These are phyloP conservation scores for Polypterus senegalus DNA, from an alignment of 2,113 vertebrate genomes.

Conservation along the genomic window DNA sequence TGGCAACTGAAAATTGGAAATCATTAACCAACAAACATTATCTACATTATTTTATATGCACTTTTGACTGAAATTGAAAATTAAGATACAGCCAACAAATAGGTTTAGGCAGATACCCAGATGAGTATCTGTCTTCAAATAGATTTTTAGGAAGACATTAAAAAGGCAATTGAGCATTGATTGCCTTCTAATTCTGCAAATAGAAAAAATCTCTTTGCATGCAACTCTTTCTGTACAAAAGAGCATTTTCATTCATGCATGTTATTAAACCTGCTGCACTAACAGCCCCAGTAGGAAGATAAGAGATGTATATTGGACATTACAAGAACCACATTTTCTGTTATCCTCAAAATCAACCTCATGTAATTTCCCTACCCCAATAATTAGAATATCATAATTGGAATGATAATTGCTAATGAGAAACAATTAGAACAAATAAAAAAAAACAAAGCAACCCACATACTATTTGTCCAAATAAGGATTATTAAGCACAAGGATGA, in stretches of 20 bases:
- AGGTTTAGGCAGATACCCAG: constrained; percentile 60
- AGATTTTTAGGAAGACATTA: constrained; percentile 72
- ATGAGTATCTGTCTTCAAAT: constrained; percentile 67
- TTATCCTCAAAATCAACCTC: too few relatives aligned
- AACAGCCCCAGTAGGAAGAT: constrained; percentile 65
- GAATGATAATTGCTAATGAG: too few relatives aligned
- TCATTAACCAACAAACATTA: constrained; percentile 83
- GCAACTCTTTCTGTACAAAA: constrained; percentile 64
- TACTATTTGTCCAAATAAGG: too few relatives aligned
- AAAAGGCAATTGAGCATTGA: constrained; percentile 76
- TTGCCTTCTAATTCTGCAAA: constrained; percentile 70
- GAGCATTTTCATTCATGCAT: constrained; percentile 73
- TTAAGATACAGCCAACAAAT: constrained; percentile 57
- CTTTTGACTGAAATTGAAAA: constrained; percentile 67
- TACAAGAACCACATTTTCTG: constrained; percentile 25
- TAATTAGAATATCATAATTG: too few relatives aligned
- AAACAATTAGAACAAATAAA: too few relatives aligned
- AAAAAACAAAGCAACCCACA: too few relatives aligned
- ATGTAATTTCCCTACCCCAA: too few relatives aligned
- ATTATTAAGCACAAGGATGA: too few relatives aligned
- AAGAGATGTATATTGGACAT: constrained; percentile 63
- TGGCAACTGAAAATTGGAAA: constrained; percentile 74
- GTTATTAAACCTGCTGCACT: constrained; percentile 81
- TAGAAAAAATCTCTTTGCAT: constrained; percentile 45
- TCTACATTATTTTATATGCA: constrained; percentile 75